Base-by-base conservation (phyloP, 2,797 vertebrate genomes). In the Lateolabrax maculatus region DNA sequence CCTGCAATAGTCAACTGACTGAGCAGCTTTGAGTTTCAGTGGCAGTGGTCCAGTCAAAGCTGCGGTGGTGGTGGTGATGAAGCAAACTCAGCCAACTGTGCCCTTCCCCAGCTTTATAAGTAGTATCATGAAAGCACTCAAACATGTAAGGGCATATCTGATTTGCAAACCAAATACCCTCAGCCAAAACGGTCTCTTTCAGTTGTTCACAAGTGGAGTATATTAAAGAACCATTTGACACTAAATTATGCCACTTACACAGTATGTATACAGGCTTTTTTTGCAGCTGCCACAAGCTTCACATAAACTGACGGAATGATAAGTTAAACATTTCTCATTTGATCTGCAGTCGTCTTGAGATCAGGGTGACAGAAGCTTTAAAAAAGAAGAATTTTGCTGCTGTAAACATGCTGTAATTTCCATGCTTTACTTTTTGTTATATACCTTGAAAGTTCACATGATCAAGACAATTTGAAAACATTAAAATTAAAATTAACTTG, bases 81-180 rank as follows among this genome's bases (percentile, higher is more conserved):
- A 71, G 65, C 9, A 13, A 85, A 58, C 25, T 61, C 60, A 84
- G 72, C 44, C 25, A 29, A 55, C 74, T 81, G 74, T 60, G 49
- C 70, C 63, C 64, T 77, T 81, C 74, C 75, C 62, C 23, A 43
- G 76, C 74, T 78, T 71, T 71, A 43, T 75, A 71, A 79, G 79
- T 84, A 64, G 29, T 9, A 68, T 84, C 75, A 79, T 88, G 76
- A 89, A 88, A 84, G 76, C 63, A 69, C 75, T 61, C 49, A 25
- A 85, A 89, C 81, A 86, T 85, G 81, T 84, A 49, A 74, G 76
- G 75, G 80, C 83, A 87, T 13, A 86, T 84, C 78, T 76, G 84
- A 83, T 88, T 81, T 87, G 66, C 75, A 87, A 88, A 84, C 63
- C 75, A 87, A 86, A 89, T 79, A 69, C 51, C 16, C 71, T 78